These are phyloP conservation scores for Canis aureus DNA, from an alignment of 2,113 vertebrate genomes.

Conservation along the genomic window DNA sequence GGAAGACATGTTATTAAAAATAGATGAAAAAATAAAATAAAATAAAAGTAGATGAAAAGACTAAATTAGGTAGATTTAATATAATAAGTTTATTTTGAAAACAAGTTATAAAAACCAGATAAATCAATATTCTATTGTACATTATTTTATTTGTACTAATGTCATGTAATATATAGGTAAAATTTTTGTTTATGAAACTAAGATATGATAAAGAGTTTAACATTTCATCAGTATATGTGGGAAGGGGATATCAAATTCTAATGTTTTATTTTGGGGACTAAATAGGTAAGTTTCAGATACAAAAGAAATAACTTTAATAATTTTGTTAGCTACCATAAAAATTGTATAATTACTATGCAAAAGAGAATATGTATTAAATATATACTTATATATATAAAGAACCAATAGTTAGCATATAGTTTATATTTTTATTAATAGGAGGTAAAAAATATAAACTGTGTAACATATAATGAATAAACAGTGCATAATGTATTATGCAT, in stretches of 20 bases:
- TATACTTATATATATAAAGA: background rate
- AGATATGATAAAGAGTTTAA: background rate
- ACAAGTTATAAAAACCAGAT: background rate
- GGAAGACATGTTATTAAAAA: background rate
- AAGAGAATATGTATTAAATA: background rate
- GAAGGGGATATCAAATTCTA: background rate
- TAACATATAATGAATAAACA: background rate
- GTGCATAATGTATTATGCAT: background rate
- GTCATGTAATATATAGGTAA: background rate
- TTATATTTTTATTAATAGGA: background rate
- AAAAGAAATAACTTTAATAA: background rate
- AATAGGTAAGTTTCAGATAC: background rate
- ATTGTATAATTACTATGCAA: background rate
- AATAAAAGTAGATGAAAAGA: background rate
- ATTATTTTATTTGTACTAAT: background rate
- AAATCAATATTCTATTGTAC: background rate
- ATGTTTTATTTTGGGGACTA: background rate
- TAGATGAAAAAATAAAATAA: background rate
- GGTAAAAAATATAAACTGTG: background rate
- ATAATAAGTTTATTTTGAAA: background rate
- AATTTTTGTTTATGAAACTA: background rate
- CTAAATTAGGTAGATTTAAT: background rate
- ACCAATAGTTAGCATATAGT: background rate
- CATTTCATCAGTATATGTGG: background rate
- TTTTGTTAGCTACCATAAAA: background rate